Conservation (phyloP, 2,113 vertebrate genomes). For the Sterrhoptilus dennistouni region DNA sequence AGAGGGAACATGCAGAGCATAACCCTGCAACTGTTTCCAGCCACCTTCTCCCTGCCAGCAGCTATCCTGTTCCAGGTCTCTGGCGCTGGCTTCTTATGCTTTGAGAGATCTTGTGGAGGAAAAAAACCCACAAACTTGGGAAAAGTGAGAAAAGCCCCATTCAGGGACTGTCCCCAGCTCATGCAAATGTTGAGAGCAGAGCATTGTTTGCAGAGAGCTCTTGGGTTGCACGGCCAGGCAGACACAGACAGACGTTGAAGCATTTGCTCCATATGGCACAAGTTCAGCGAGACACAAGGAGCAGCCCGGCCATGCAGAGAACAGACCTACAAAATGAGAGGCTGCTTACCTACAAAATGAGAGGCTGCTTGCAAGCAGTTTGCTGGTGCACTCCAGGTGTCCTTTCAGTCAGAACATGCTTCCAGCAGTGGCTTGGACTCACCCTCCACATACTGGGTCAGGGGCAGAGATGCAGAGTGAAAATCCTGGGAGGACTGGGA, state of each 20-base stretch:
- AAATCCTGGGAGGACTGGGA: not conserved
- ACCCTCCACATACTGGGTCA: not conserved
- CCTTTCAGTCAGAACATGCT: slow-evolving; percentile 33
- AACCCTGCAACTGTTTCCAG: not conserved
- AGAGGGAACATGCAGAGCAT: not conserved
- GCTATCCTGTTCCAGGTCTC: not conserved
- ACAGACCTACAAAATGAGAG: slow-evolving; percentile 55
- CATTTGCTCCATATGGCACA: slow-evolving; percentile 62
- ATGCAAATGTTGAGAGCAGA: not conserved
- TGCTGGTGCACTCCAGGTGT: slow-evolving; percentile 51
- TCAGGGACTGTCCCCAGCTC: not conserved
- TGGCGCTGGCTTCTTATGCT: not conserved
- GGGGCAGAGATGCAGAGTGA: not conserved
- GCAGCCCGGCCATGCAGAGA: slow-evolving; percentile 42
- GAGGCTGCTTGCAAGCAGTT: not conserved
- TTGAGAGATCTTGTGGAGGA: fast-evolving
- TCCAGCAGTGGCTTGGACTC: slow-evolving; percentile 43
- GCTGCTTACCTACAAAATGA: slow-evolving; percentile 29
- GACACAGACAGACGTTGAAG: slow-evolving; percentile 53
- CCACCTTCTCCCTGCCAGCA: not conserved
- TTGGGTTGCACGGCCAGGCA: not conserved
- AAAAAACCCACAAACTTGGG: not conserved
- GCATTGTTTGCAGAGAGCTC: not conserved
- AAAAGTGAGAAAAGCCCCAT: not conserved
- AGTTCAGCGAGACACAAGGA: slow-evolving; percentile 34